Percentiles rank a stretch among this genome's conserved stretches.
Conservation (phyloP, 2,797 vertebrate species). For the Smutsia temminckii region DNA sequence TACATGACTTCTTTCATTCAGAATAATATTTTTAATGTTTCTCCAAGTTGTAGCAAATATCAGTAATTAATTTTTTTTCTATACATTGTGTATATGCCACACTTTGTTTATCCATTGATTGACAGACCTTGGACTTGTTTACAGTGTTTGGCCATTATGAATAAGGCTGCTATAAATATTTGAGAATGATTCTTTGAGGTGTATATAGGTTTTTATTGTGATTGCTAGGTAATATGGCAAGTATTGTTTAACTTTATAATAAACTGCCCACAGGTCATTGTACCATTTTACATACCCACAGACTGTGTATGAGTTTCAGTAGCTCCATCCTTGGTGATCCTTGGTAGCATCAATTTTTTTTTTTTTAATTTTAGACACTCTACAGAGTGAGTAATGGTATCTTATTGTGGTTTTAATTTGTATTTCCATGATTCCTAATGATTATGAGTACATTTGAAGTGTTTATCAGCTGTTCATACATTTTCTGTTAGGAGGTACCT, state of each 20-base stretch:
- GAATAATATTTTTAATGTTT: background rate
- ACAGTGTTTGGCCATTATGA: background rate
- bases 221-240: background rate
- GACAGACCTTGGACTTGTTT: background rate
- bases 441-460: background rate
- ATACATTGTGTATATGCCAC: background rate
- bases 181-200: background rate
- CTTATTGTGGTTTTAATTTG: background rate
- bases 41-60: background rate
- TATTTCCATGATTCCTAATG: background rate
- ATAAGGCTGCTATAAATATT: background rate
- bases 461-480: background rate
- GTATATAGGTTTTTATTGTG: background rate
- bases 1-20: background rate
- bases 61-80: background rate
- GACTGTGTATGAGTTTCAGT: background rate
- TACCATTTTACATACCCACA: background rate
- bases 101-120: background rate
- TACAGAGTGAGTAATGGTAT: background rate
- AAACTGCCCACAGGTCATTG: background rate
- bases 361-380: background rate
- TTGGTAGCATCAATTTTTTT: background rate
- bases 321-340: background rate
- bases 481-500: too few relatives aligned
- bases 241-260: background rate